Conservation (phyloP, 2,113 vertebrate species). For the Illadopsis cleaveri region DNA sequence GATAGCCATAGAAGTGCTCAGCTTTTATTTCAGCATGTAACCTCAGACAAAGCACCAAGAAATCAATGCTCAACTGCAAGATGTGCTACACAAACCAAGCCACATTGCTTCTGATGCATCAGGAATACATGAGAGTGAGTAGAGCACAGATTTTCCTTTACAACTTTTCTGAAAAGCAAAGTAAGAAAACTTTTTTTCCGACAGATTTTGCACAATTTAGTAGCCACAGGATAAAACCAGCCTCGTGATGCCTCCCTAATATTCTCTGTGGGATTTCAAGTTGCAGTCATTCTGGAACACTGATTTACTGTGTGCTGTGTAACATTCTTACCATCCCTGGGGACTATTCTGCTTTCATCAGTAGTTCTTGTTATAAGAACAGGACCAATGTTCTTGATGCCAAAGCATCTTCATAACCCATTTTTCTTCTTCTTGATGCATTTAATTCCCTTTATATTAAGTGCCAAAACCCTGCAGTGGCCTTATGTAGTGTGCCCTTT, state of each 20-base stretch:
- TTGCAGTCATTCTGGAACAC: background rate
- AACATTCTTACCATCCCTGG: background rate
- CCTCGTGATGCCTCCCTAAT: background rate
- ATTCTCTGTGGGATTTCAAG: background rate
- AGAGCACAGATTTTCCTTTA: background rate
- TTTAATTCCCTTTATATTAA: background rate
- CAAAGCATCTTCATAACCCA: background rate
- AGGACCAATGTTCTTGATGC: background rate
- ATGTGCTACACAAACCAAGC: background rate
- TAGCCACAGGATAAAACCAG: background rate
- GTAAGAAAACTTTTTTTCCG: background rate
- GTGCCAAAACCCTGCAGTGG: background rate
- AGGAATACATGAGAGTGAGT: background rate
- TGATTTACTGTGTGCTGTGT: background rate
- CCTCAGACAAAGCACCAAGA: background rate
- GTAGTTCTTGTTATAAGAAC: background rate
- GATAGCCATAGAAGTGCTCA: background rate
- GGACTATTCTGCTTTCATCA: background rate
- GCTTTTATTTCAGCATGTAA: background rate
- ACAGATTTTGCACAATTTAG: background rate
- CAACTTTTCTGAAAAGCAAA: background rate
- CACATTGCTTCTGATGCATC: background rate
- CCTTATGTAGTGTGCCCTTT: background rate
- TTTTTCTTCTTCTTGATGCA: background rate
- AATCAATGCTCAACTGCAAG: background rate